Conservation (phyloP, 2,797 vertebrate species). For the Cebuella pygmaea region DNA sequence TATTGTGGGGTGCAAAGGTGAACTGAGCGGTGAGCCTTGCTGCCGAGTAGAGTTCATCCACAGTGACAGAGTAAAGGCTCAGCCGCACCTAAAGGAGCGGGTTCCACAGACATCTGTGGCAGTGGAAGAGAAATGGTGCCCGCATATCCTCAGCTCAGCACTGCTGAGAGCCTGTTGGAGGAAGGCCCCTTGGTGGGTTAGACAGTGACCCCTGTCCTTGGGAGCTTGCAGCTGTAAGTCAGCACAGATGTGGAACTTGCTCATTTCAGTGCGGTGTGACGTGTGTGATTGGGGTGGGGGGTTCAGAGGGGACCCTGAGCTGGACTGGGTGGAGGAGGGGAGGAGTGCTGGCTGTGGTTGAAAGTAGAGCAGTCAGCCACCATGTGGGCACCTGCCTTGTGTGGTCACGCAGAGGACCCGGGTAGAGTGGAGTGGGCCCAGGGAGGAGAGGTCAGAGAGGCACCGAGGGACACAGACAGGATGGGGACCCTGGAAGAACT, state of each 20-base stretch:
- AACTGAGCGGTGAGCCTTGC: not conserved
- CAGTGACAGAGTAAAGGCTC: not conserved
- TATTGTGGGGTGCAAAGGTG: not conserved
- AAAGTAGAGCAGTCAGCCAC: not conserved
- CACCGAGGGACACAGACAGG: rapidly evolving
- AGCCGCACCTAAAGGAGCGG: not conserved
- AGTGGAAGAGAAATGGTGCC: not conserved
- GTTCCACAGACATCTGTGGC: not conserved
- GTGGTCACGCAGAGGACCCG: not conserved
- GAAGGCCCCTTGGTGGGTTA: not conserved
- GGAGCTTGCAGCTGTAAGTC: not conserved
- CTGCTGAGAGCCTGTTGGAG: not conserved
- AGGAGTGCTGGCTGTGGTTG: not conserved
- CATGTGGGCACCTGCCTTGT: not conserved
- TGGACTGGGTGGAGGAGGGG: rapidly evolving
- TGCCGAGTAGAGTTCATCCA: not conserved
- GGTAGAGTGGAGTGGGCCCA: rapidly evolving
- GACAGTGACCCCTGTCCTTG: not conserved
- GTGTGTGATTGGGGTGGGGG: not conserved
- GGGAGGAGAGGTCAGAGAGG: not conserved
- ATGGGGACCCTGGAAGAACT: not conserved
- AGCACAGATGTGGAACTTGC: rapidly evolving
- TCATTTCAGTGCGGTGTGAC: not conserved
- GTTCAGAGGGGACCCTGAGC: not conserved
- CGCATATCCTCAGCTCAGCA: rapidly evolving